Evolutionary conservation across 2,888 invertebrate species (phyloP), one percentile per base, ranked within the genome.

Genomic region (Tholera decimalis): DNA sequence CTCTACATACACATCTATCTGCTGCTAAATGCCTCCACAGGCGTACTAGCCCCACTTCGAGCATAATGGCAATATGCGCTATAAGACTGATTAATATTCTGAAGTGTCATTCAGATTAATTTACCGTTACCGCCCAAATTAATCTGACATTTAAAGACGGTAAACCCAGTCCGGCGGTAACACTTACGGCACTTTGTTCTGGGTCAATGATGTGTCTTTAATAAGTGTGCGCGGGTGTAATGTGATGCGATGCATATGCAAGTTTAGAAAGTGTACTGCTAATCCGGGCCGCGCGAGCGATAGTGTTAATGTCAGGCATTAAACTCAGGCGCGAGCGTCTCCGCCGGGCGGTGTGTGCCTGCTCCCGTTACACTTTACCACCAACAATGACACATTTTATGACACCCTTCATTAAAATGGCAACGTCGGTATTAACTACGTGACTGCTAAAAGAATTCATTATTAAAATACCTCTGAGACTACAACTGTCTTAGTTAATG

Each of bases 391-490:
- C 87, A 88, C 85, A 85, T 89, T 93, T 91, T 93, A 93, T 91
- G 89, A 88, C 85, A 84, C 85, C 83, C 85, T 90, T 91, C 90
- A 91, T 93, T 92, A 91, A 88, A 93, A 90, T 85, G 79, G 83
- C 85, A 82, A 87, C 87, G 85, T 80, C 79, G 84, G 86, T 90
- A 91, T 92, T 92, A 92, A 92, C 81, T 90, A 91, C 92, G 93
- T 92, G 92, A 88, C 83, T 79, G 82, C 83, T 88, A 84, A 88
- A 92, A 93, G 90, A 93, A 93, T 93, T 92, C 92, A 91, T 93
- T 93, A 94, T 93, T 92, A 91, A 92, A 93, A 93, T 91, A 89
- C 91, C 92, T 90, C 82, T 81, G 89, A 87, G 90, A 89, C 86
- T 91, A 87, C 85, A 85, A 88, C 90, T 92, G 92, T 91, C 92